Conservation (phyloP, 1,140 invertebrate genomes). For the Tetramorium alpestre region DNA sequence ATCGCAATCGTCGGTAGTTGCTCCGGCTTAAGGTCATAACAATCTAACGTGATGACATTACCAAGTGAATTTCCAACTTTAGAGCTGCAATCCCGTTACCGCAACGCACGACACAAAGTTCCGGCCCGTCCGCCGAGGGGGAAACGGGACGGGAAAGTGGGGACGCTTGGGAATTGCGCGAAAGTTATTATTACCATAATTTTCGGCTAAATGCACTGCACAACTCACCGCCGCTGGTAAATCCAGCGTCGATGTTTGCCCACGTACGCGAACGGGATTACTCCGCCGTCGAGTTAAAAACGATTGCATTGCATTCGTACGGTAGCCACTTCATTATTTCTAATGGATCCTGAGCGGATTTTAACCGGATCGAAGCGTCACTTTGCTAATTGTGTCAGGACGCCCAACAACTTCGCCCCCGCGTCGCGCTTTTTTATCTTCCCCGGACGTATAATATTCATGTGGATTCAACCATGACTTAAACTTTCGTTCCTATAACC, state of each 20-base stretch:
- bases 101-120: constrained; percentile 66
- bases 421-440: constrained; percentile 17
- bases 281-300: constrained; percentile 47
- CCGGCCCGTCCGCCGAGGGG: constrained; percentile 17
- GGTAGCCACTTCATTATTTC: constrained; percentile 68
- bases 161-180: constrained; percentile 55
- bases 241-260: constrained; percentile 74
- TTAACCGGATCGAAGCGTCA: constrained; percentile 32
- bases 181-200: constrained; percentile 81
- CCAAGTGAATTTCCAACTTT: constrained; percentile 77
- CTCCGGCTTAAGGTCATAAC: constrained; percentile 66
- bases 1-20: constrained; percentile 29
- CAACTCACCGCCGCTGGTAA: constrained; percentile 64
- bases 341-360: constrained; percentile 65
- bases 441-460: not conserved
- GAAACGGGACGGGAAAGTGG: not conserved
- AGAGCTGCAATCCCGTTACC: constrained; percentile 71
- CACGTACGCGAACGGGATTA: constrained; percentile 63
- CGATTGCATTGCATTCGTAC: constrained; percentile 63
- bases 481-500: not conserved
- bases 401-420: not conserved
- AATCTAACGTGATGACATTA: constrained; percentile 75
- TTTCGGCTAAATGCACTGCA: constrained; percentile 76
- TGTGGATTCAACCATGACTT: not conserved
- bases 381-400: constrained; percentile 45